Evolutionary conservation across 30 jellyfish, hydroid and myxozoan species (phyloP), one percentile per base, ranked within the genome.

Genomic region (Pelagia noctiluca): DNA sequence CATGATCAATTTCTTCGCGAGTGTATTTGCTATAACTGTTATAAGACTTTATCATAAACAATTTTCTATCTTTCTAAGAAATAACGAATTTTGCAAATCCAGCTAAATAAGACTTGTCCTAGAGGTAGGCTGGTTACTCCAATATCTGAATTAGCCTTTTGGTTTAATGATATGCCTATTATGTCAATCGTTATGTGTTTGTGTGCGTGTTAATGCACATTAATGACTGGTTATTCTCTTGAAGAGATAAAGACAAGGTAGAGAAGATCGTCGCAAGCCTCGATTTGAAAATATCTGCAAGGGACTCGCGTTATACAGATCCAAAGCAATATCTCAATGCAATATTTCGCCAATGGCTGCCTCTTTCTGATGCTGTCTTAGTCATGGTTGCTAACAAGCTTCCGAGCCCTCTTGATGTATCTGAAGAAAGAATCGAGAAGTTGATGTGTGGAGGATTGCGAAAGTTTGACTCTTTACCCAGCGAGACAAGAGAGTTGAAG

Each of bases 261-360:
- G 94, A 79, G 54, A 95, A 89, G 70, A 88, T 95, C 37, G 90
- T 89, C 0, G 38, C 90, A 7, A 62, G 90, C 83, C 89, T 95
- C 60, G 95, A 88, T n/a, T 64, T 95, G 28, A 95, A 88, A 61
- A 30, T 95, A 18, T 79, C 99, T 3, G 85, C 97, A 1, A 78
- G 97, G 33, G 99, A 94, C 38, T 63, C 99, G 8, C 64, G 95
- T 38, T 36, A 12, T 48, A 72, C 84, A 2, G 96, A 95, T 50
- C 82, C 96, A 0, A 75, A 73, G 63, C n/a, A 75, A 12, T 67
- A 88, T 79, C 90, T 95, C 5, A 96, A 84, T 52, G 97, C 99
- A 49, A 87, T 95, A 33, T 63, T 84, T 21, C 92, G 97, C 47
- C 99, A 95, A 82, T 95, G 99, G 99, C 85, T 95, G 80, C 99